Evolutionary conservation across 1,140 invertebrate genomes (phyloP).

Genomic region (Drosophila ananassae): DNA sequence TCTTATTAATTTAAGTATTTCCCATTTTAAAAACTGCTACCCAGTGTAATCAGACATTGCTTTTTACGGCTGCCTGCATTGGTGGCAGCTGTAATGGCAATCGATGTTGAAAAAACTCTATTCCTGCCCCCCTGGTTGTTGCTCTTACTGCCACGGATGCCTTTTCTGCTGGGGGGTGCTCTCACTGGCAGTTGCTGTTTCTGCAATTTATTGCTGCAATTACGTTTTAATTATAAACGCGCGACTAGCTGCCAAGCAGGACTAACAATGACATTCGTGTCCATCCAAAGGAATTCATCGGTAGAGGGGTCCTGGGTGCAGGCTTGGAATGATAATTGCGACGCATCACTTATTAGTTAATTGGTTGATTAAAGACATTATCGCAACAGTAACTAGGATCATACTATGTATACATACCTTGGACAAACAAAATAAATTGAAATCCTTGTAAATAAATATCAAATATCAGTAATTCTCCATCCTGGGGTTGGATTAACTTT

Average conservation of each 20-base stretch:
- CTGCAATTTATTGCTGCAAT: slow-evolving; percentile 80
- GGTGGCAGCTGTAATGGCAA: slow-evolving; percentile 63
- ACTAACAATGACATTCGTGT: slow-evolving; percentile 45
- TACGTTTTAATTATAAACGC: slow-evolving; percentile 80
- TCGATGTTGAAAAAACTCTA: slow-evolving; percentile 51
- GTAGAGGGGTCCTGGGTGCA: slow-evolving; percentile 1
- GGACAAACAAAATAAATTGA: background rate
- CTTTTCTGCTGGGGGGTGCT: background rate
- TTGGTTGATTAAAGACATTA: slow-evolving; percentile 35
- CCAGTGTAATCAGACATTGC: slow-evolving; percentile 39
- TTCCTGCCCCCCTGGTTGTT: slow-evolving; percentile 20
- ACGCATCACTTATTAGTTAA: slow-evolving; percentile 43
- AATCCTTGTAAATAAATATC: background rate
- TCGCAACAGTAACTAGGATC: background rate
- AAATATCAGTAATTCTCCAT: background rate
- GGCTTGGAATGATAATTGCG: slow-evolving; percentile 34
- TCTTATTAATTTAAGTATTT: background rate
- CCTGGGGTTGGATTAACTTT: background rate
- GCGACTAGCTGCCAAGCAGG: slow-evolving; percentile 59
- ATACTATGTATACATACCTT: no score
- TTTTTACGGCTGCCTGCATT: slow-evolving; percentile 65
- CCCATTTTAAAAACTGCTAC: background rate
- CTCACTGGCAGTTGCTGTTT: slow-evolving; percentile 66
- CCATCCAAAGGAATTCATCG: slow-evolving; percentile 32
- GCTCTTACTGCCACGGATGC: background rate